Evolutionary conservation across 2,113 vertebrate species (phyloP).

Genomic region (Catharus bicknelli): DNA sequence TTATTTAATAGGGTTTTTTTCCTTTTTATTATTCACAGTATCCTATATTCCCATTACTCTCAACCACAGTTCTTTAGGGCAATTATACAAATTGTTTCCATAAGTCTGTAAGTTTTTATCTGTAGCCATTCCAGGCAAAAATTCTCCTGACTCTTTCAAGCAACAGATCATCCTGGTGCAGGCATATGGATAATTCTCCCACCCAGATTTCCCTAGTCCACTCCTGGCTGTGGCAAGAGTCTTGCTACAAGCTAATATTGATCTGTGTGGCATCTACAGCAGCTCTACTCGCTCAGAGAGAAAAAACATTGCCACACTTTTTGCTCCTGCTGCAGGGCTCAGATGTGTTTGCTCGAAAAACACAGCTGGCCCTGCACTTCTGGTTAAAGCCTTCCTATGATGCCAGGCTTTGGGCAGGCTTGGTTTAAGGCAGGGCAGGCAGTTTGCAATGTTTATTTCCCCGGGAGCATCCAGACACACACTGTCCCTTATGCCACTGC

Average conservation of each 20-base stretch:
- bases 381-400: neutral
- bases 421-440: accelerated
- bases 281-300: neutral
- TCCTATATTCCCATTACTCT: neutral
- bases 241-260: neutral
- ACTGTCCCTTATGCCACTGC: neutral
- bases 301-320: neutral
- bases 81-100: neutral
- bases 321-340: neutral
- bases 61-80: neutral
- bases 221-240: neutral
- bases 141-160: neutral
- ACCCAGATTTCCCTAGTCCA: neutral
- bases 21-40: neutral
- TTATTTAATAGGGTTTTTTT: accelerated
- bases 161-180: neutral
- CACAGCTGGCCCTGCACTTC: accelerated
- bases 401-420: neutral
- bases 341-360: neutral
- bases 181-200: neutral
- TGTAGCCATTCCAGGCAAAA: neutral
- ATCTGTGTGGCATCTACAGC: neutral
- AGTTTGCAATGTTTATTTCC: neutral
- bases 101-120: neutral
- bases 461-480: neutral